A percentile compares a stretch with the other conserved stretches of the same genome.
Conservation (phyloP, 2,113 vertebrate genomes). For the Martes martes region DNA sequence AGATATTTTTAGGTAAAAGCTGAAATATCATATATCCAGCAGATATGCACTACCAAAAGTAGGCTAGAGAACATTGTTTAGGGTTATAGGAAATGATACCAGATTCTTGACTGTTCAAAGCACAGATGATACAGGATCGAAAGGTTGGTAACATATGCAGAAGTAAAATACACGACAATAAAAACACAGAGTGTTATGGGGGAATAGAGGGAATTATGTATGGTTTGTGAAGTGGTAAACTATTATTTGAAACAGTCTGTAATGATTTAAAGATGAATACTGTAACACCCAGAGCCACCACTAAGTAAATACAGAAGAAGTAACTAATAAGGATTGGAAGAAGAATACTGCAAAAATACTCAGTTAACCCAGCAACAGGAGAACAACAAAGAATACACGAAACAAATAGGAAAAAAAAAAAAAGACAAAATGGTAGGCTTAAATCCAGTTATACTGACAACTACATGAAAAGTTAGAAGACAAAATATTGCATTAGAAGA, state of each 20-base stretch:
- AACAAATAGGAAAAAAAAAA: background rate
- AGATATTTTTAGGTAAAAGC: background rate
- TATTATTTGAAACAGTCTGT: background rate
- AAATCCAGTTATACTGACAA: background rate
- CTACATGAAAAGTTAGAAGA: background rate
- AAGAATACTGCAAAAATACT: background rate
- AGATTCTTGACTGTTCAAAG: background rate
- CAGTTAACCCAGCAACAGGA: background rate
- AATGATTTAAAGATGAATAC: background rate
- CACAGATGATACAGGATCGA: background rate
- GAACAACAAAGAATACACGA: background rate
- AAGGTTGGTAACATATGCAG: background rate
- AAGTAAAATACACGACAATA: background rate
- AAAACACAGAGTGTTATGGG: background rate
- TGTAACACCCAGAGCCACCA: background rate
- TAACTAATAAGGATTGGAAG: background rate
- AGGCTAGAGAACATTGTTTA: background rate
- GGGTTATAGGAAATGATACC: background rate
- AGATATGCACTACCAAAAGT: background rate
- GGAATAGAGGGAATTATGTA: background rate
- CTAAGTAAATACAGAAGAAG: background rate
- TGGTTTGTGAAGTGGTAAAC: background rate
- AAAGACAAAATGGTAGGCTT: background rate
- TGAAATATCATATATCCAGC: background rate
- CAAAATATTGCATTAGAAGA: background rate